Base-by-base conservation (phyloP, 2,888 invertebrate genomes). In the Physocephala rufipes region DNA sequence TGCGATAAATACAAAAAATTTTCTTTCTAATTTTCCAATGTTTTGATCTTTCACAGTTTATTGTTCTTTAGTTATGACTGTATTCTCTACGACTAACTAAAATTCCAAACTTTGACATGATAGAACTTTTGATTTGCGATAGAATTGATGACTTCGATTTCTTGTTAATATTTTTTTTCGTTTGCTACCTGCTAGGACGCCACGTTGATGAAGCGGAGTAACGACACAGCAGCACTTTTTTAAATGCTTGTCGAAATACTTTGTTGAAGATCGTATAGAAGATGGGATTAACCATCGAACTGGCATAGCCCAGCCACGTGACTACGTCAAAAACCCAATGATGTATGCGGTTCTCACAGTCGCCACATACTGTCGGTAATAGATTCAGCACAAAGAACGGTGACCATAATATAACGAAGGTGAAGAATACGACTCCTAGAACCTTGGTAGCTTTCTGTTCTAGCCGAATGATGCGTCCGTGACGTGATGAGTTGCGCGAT, bases 361-460 rank as follows among this genome's bases (percentile, higher is more conserved):
- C 90, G 12, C 90, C 90, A 80, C 96, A 96, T 12, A 96, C 89
- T 0, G 93, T 93, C 16, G 95, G 93, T 75, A 96, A 87, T 82
- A 97, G 89, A 82, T 97, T 97, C 15, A 95, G 88, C 9, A 95
- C 92, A 85, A 97, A 97, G 87, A 97, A 97, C 15, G 97, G 97
- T n/a, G 96, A 94, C 96, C 97, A 97, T 49, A 96, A 89, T 61
- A 96, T 91, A 36, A 96, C 96, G 84, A 97, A 97, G 0, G 95
- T 95, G 86, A 95, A 95, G 87, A 97, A 97, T 1, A 97, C 96
- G 0, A 97, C 94, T 2, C 96, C 96, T 24, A 97, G 87, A 4
- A 97, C 97, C 87, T 97, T 96, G 15, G 97, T 97, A 0, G 98
- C 98, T 85, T 97, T 97, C 83, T 97, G 97, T 84, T 98, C 97